These are phyloP conservation scores for Cyphomyrus discorhynchus DNA, from an alignment of 2,113 vertebrate species.

Conservation along the genomic window DNA sequence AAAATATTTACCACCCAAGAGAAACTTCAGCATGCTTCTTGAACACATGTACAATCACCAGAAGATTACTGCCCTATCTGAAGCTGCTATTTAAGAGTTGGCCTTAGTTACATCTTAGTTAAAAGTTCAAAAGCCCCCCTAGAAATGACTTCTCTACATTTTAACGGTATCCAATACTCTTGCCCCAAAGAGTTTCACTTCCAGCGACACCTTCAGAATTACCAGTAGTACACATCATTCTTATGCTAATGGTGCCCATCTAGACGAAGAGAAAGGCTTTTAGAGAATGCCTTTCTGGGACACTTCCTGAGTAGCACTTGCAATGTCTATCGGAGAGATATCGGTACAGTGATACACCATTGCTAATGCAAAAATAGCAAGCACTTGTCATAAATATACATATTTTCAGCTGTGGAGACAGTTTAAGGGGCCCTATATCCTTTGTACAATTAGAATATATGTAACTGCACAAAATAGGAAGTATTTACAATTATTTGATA, in stretches of 20 bases:
- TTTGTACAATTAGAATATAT: neutral
- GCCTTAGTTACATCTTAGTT: neutral
- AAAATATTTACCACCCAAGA: neutral
- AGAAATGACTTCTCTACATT: neutral
- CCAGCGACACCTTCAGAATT: neutral
- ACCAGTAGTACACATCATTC: neutral
- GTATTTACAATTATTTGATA: neutral
- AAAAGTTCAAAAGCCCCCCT: neutral
- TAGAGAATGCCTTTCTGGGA: neutral
- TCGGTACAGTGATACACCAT: neutral
- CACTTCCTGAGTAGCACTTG: neutral
- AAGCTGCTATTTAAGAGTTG: neutral
- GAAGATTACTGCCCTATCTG: neutral
- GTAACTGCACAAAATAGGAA: neutral
- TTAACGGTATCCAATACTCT: neutral
- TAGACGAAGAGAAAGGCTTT: neutral
- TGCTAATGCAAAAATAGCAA: neutral
- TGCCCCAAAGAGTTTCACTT: neutral
- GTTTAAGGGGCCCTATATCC: neutral
- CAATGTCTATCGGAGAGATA: neutral
- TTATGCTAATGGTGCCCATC: neutral
- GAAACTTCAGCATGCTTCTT: neutral
- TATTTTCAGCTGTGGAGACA: neutral
- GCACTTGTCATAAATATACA: constrained; percentile 1
- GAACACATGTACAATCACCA: neutral